phyloP scores from a whole-genome alignment of 2,113 vertebrate genomes.

The Oophaga pumilio region DNA sequence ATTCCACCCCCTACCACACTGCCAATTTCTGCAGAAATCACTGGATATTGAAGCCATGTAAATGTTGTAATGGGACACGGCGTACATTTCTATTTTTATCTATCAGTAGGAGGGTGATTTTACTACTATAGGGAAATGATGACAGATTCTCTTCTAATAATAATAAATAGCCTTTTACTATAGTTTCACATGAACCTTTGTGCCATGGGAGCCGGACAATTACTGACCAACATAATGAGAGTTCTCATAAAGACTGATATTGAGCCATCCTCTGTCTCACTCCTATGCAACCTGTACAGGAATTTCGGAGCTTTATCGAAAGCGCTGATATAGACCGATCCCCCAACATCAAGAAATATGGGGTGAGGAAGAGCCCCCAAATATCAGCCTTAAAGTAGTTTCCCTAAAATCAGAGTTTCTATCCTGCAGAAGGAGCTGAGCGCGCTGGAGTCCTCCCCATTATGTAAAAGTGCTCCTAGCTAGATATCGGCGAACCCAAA shows the following conservation, averaged over 20 bases:
- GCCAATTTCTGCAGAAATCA: background rate
- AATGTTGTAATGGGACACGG: background rate
- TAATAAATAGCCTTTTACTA: background rate
- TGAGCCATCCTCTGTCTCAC: background rate
- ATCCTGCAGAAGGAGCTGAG: no score
- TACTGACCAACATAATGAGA: background rate
- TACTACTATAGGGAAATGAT: background rate
- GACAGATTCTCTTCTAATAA: slow-evolving; percentile 23
- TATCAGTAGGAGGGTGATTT: slow-evolving; percentile 21
- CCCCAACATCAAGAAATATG: background rate
- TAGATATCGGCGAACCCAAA: no score
- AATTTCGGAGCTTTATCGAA: background rate
- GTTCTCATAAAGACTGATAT: background rate
- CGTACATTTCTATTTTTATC: slow-evolving; percentile 12
- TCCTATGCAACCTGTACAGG: background rate
- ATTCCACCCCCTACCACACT: background rate
- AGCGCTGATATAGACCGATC: background rate
- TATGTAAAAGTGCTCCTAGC: no score
- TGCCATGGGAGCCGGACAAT: slow-evolving; percentile 25
- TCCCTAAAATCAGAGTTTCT: no score
- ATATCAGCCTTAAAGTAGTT: background rate
- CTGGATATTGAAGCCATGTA: background rate
- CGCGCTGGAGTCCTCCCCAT: no score
- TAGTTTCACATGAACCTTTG: slow-evolving; percentile 37
- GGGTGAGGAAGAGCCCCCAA: background rate